Conservation (phyloP, 2,888 invertebrate genomes). For the Thymelicus sylvestris region DNA sequence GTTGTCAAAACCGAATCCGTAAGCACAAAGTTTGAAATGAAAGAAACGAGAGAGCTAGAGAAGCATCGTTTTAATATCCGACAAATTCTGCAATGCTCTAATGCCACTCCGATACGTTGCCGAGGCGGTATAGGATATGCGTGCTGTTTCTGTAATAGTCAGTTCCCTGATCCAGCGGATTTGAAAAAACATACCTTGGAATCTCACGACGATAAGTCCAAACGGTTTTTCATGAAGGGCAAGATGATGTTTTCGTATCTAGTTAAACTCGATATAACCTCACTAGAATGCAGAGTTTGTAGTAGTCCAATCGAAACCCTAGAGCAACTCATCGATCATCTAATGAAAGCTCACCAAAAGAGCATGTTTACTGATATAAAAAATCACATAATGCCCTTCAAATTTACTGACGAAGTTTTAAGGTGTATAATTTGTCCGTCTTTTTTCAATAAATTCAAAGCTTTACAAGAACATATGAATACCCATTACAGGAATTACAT, state of each 20-base stretch:
- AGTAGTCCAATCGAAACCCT: constrained; percentile 45
- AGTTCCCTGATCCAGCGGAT: constrained; percentile 50
- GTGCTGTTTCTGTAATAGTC: constrained; percentile 54
- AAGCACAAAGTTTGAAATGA: constrained; percentile 5
- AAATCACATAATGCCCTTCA: constrained; percentile 60
- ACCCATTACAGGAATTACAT: constrained; percentile 61
- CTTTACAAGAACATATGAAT: constrained; percentile 65
- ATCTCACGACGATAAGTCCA: constrained; percentile 50
- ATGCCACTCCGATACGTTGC: constrained; percentile 57
- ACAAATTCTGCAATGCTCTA: constrained; percentile 52
- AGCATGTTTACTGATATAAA: constrained; percentile 53
- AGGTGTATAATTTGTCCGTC: constrained; percentile 54
- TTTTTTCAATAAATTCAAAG: constrained; percentile 43
- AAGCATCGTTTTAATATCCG: constrained; percentile 63
- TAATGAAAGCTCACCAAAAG: constrained; percentile 51
- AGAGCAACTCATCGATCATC: constrained; percentile 52
- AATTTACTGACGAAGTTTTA: constrained; percentile 51
- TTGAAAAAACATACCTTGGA: constrained; percentile 55
- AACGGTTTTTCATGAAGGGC: constrained; percentile 49
- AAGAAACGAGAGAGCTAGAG: constrained; percentile 44
- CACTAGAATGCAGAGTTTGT: constrained; percentile 58
- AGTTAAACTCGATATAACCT: constrained; percentile 62
- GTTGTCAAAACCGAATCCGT: constrained; percentile 20
- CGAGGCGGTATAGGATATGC: constrained; percentile 50
- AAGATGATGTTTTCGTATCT: constrained; percentile 46